These are phyloP conservation scores for Tiliqua scincoides DNA, from an alignment of 2,113 vertebrate genomes.

Conservation along the genomic window DNA sequence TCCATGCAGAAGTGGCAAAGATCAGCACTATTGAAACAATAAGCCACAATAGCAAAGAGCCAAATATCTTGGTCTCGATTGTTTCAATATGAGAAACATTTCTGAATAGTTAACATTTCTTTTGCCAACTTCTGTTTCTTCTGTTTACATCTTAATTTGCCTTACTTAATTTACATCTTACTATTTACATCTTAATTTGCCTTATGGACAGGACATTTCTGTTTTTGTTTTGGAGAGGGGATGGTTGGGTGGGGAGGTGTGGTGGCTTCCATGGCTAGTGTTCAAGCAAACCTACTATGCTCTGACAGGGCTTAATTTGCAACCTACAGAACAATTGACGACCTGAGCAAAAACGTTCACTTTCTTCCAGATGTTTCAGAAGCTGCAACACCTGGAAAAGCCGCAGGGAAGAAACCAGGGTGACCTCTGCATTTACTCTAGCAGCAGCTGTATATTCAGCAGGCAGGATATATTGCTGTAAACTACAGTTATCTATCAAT, in stretches of 20 bases:
- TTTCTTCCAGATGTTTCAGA: conserved; percentile 72
- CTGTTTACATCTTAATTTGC: not conserved
- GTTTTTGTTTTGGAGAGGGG: not conserved
- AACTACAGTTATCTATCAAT: conserved; percentile 40
- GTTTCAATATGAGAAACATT: not conserved
- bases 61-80: not conserved
- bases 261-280: not conserved
- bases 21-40: not conserved
- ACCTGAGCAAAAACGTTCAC: conserved; percentile 22
- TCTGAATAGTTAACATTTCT: not conserved
- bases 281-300: conserved; percentile 41
- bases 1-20: not conserved
- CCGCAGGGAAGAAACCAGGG: conserved; percentile 62
- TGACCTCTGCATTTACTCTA: conserved; percentile 65
- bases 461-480: conserved; percentile 28
- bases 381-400: conserved; percentile 70
- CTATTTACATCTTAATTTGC: not conserved
- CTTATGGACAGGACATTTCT: not conserved
- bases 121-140: not conserved
- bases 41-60: not conserved
- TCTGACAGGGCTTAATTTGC: conserved; percentile 53
- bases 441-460: conserved; percentile 56
- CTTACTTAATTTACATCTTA: not conserved
- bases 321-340: conserved; percentile 68
- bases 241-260: too few species aligned